Conservation (phyloP, 2,888 invertebrate species). For the Calameuta pallipes region DNA sequence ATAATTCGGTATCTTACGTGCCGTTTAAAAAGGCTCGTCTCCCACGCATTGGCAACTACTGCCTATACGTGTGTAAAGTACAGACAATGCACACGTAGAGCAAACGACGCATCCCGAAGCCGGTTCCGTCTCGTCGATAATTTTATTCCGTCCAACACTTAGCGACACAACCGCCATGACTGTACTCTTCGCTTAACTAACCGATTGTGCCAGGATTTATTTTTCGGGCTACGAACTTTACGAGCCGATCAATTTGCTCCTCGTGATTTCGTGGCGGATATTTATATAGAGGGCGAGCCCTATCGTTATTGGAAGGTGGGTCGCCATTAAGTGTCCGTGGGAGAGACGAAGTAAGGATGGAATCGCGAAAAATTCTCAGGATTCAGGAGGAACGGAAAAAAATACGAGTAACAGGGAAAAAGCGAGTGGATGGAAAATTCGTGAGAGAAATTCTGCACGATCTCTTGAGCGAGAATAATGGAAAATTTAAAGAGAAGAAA, state of each 20-base stretch:
- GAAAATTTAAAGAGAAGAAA: background rate
- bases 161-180: background rate
- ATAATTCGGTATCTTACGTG: background rate
- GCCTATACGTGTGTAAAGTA: background rate
- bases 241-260: conserved; percentile 34
- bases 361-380: background rate
- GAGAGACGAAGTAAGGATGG: background rate
- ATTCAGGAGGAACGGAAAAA: background rate
- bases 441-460: background rate
- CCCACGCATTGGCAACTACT: background rate
- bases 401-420: background rate
- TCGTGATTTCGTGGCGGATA: conserved; percentile 31
- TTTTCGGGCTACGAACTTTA: conserved; percentile 34
- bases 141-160: conserved; percentile 4
- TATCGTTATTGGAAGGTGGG: conserved; percentile 44
- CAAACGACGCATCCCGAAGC: background rate
- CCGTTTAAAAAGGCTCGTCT: background rate
- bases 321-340: conserved; percentile 11
- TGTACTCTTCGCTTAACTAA: conserved; percentile 40
- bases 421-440: background rate
- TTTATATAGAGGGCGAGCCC: conserved; percentile 48
- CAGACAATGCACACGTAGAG: background rate
- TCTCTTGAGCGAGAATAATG: background rate
- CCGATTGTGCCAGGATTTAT: conserved; percentile 54
- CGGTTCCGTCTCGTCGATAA: conserved; percentile 7